These are phyloP conservation scores for Okamejei kenojei DNA, from an alignment of 2,797 vertebrate genomes.

Conservation along the genomic window DNA sequence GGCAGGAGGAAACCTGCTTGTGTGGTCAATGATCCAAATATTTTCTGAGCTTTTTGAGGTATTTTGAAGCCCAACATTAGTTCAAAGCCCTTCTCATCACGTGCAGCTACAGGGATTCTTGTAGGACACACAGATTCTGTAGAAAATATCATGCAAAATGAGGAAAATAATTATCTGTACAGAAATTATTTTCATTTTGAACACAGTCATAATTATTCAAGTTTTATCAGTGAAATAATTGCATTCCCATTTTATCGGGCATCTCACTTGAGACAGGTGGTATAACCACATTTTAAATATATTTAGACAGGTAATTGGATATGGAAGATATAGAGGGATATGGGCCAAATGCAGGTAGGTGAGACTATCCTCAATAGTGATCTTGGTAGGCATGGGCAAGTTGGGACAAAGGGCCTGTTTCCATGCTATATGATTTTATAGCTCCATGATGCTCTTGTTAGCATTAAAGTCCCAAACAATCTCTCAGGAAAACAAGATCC, in stretches of 20 bases:
- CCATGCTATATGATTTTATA: no score
- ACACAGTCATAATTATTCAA: background rate
- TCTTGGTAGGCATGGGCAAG: no score
- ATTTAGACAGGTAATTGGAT: no score
- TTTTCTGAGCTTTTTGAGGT: conserved; percentile 59
- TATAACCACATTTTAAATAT: background rate
- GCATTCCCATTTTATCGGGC: background rate
- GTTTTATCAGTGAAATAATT: background rate
- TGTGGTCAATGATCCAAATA: conserved; percentile 59
- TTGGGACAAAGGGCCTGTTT: no score
- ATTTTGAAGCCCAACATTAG: conserved; percentile 67
- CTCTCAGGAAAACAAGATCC: no score
- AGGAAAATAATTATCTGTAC: background rate
- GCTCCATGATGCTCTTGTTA: background rate
- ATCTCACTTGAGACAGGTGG: no score
- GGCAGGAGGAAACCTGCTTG: conserved; percentile 57
- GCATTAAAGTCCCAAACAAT: background rate
- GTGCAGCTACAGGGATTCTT: conserved; percentile 66
- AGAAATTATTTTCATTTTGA: background rate
- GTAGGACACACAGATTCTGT: conserved; percentile 72
- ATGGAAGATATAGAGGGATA: no score
- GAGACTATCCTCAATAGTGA: no score
- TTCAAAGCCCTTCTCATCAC: conserved; percentile 73
- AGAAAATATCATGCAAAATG: conserved; percentile 7
- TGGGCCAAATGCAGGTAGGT: no score